Evolutionary conservation across 2,888 invertebrate species (phyloP), one percentile per base, ranked within the genome.

Genomic region (Lutraria lutraria): DNA sequence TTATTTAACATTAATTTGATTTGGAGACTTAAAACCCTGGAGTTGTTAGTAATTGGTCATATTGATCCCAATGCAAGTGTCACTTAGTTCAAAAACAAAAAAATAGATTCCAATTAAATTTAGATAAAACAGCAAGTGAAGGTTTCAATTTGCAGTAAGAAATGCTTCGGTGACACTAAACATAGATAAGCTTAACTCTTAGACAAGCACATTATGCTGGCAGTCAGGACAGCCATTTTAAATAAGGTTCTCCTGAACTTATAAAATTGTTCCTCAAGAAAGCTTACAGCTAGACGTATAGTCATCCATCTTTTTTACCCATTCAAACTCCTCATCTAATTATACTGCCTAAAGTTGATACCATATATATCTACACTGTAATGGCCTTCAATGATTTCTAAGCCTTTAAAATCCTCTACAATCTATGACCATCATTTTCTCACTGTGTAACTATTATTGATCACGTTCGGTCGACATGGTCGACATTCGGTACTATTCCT

Each of bases 341-440:
- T 68, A 68, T n/a, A 68, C 25, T 1, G 10, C 63, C 8, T 43
- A 43, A 68, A 25, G 25, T 68, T 68, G 63, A 68, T 25, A 68
- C n/a, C 63, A 68, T n/a, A 68, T 68, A 68, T 68, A 25, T 68
- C 63, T 68, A 68, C 63, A 25, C 63, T 68, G 25, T 68, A 68
- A 68, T 68, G 63, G n/a, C n/a, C 25, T 25, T 21, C 63, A 68
- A 68, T 25, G 63, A 68, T 68, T 68, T 68, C 63, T 25, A 68
- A 25, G 43, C 43, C 43, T 43, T 43, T 68, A 68, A 85, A 85
- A 76, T 85, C 85, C 85, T 72, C 85, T 76, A 31, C 34, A 85
- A 85, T 85, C 85, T 34, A 56, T 25, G 68, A 85, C 34, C 4
- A 54, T 52, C 31, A 54, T 72, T 76, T 76, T 54, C 34, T 54